These are phyloP conservation scores for Nezara viridula DNA, from an alignment of 2,888 invertebrate genomes.

Conservation along the genomic window DNA sequence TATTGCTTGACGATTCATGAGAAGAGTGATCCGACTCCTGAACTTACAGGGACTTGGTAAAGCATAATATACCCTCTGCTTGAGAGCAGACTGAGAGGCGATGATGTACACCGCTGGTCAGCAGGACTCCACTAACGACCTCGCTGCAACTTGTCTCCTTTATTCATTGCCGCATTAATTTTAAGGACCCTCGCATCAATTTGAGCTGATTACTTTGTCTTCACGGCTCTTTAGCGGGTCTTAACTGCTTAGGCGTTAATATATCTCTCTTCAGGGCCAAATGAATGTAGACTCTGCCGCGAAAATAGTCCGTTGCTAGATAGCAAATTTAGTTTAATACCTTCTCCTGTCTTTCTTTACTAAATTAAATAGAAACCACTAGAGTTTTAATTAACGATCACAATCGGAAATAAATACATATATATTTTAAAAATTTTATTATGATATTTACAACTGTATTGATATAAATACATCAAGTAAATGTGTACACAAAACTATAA, in stretches of 20 bases:
- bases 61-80: neutral
- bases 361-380: too few relatives aligned
- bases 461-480: too few relatives aligned
- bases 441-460: too few relatives aligned
- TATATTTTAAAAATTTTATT: too few relatives aligned
- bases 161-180: conserved; percentile 7
- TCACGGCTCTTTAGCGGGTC: neutral
- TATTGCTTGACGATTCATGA: neutral
- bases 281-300: neutral
- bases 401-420: too few relatives aligned
- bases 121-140: neutral
- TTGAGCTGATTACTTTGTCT: neutral
- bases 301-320: neutral
- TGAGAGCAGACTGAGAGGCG: neutral
- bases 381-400: too few relatives aligned
- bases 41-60: neutral
- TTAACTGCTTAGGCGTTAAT: neutral
- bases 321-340: neutral
- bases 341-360: too few relatives aligned
- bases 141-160: neutral
- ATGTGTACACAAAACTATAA: too few relatives aligned
- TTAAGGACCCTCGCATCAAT: neutral
- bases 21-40: neutral
- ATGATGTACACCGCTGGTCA: neutral
- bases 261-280: neutral